Evolutionary conservation across 2,113 vertebrate genomes (phyloP).

Genomic region (Picathartes gymnocephalus): DNA sequence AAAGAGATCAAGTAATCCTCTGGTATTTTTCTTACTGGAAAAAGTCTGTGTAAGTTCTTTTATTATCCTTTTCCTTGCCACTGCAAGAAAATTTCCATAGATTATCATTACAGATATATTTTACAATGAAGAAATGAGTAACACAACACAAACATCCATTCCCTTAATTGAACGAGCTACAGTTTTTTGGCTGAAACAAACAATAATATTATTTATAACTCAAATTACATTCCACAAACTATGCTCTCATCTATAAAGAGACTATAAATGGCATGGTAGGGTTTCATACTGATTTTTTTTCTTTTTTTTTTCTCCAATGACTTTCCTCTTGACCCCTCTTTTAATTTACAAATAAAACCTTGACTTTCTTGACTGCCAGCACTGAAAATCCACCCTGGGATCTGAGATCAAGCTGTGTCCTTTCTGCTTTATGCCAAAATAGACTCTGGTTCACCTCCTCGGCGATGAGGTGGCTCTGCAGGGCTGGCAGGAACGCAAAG

Average conservation of each 20-base stretch:
- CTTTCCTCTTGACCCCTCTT: conserved; percentile 29
- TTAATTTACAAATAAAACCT: conserved; percentile 47
- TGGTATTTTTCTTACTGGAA: background rate
- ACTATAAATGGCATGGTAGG: conserved; percentile 16
- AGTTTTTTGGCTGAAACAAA: conserved; percentile 30
- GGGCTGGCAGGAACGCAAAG: conserved; percentile 23
- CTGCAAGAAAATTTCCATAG: background rate
- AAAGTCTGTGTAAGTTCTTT: background rate
- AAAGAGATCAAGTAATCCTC: background rate
- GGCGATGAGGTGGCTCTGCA: background rate
- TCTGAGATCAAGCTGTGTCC: conserved; percentile 42
- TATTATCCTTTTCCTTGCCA: background rate
- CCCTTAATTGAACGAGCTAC: background rate
- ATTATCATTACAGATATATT: background rate
- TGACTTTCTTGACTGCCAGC: conserved; percentile 4
- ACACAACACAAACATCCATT: background rate
- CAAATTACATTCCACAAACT: conserved; percentile 27
- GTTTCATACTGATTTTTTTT: conserved; percentile 1
- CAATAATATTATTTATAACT: conserved; percentile 45
- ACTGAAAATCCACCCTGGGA: conserved; percentile 28
- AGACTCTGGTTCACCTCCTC: conserved; percentile 14
- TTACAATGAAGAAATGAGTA: background rate
- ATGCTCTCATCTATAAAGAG: background rate
- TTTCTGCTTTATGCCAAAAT: conserved; percentile 54
- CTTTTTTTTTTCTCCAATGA: background rate